Evolutionary conservation across 1,140 invertebrate species (phyloP), one percentile per base, ranked within the genome.

Genomic region (Trichonephila inaurata): DNA sequence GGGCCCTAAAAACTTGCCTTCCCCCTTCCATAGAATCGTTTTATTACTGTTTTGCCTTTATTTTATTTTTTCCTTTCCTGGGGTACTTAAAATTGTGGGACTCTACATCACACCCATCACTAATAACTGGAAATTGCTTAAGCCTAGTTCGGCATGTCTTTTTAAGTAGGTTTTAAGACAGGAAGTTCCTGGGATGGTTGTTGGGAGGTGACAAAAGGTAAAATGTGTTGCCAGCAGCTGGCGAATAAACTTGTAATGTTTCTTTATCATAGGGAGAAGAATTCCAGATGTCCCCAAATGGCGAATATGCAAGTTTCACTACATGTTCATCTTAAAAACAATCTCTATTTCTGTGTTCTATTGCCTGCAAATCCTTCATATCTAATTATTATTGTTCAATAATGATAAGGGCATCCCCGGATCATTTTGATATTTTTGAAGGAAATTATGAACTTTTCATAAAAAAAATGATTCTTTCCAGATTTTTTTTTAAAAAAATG

Each of bases 41-140:
- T 18, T 87, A 28, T 87, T 87, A 87, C 61, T 87, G 16, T 40
- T 64, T 16, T 19, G 16, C 16, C 16, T 64, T 64, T 64, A 18
- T 19, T 64, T 64, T 64, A 2, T 19, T 44, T 51, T 28, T 62
- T n/a, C 14, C 24, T 33, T n/a, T 87, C 61, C 58, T 62, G 28
- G 21, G 85, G 72, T 24, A 61, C 85, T n/a, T 87, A 87, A 87
- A 83, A 33, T 28, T 62, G 58, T 21, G 61, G 33, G 10, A 7
- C 51, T 6, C 12, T 87, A 51, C 61, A 64, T 64, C 14, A n/a
- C 72, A 33, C 44, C 8, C 40, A n/a, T 51, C 18, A 60, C 58
- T 61, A 87, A 87, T 87, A 61, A 58, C 61, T 64, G 7, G 85
- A 62, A 87, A 87, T 87, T 62, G 85, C 14, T 62, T 87, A 87